Conservation (phyloP, 2,888 invertebrate genomes). For the Sphaeridia pumilis region DNA sequence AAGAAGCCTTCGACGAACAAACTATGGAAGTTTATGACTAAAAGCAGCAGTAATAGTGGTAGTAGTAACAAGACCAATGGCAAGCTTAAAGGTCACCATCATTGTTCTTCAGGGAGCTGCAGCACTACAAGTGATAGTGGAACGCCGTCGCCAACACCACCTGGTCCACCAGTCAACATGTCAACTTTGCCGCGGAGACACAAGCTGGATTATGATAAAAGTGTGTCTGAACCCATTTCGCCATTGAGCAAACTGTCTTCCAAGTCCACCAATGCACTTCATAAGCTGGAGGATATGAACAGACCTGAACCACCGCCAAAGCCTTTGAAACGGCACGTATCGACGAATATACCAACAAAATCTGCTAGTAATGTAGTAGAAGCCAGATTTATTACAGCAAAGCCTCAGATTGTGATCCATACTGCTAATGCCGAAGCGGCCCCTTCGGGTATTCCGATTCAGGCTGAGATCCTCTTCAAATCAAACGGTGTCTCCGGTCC, state of each 20-base stretch:
- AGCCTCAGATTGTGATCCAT: slow-evolving; percentile 62
- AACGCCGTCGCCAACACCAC: slow-evolving; percentile 1
- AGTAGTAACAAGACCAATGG: slow-evolving; percentile 1
- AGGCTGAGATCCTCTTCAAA: slow-evolving; percentile 29
- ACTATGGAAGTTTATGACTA: slow-evolving; percentile 33
- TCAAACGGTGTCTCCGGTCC: slow-evolving; percentile 15
- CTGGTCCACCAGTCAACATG: slow-evolving; percentile 11
- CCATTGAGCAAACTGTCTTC: slow-evolving; percentile 22
- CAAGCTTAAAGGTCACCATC: neutral
- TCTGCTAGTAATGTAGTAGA: slow-evolving; percentile 42
- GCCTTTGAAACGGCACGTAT: slow-evolving; percentile 24
- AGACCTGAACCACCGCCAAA: slow-evolving; percentile 35
- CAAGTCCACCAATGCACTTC: slow-evolving; percentile 32
- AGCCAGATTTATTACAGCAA: slow-evolving; percentile 63
- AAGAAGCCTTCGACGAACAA: slow-evolving; percentile 29
- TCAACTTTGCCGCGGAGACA: slow-evolving; percentile 13
- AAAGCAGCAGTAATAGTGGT: slow-evolving; percentile 2
- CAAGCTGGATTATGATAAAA: slow-evolving; percentile 7
- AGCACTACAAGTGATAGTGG: neutral
- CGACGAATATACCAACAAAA: slow-evolving; percentile 1
- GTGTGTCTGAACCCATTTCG: neutral
- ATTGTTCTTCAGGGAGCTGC: neutral
- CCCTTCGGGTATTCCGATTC: slow-evolving; percentile 40
- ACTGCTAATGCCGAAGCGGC: slow-evolving; percentile 64
- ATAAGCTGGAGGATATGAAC: slow-evolving; percentile 12